A percentile compares a stretch with the other conserved stretches of the same genome.
Evolutionary conservation across 2,113 vertebrate species (phyloP).

Genomic region (Lagenorhynchus albirostris): DNA sequence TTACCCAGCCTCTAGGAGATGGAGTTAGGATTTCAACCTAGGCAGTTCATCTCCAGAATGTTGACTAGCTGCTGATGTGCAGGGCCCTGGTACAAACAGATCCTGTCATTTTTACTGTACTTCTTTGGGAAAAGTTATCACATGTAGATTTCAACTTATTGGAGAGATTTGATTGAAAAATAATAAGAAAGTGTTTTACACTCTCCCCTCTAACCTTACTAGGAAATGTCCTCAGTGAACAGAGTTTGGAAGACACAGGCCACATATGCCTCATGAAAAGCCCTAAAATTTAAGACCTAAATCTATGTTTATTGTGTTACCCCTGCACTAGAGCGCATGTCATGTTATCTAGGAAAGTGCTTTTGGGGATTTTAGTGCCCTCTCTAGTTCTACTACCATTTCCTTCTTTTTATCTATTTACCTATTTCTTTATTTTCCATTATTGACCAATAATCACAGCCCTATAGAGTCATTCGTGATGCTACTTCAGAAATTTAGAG

Average conservation of each 20-base stretch:
- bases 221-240: neutral
- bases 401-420: neutral
- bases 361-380: neutral
- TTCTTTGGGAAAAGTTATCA: neutral
- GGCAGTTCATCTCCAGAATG: neutral
- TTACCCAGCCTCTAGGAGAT: neutral
- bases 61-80: neutral
- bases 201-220: neutral
- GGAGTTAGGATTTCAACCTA: neutral
- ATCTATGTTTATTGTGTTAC: neutral
- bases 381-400: neutral
- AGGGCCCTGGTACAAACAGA: neutral
- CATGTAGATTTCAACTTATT: neutral
- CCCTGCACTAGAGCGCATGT: neutral
- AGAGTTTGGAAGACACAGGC: neutral
- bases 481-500: neutral
- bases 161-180: neutral
- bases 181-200: neutral
- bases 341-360: neutral
- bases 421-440: neutral
- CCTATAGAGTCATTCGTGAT: neutral
- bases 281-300: constrained; percentile 5
- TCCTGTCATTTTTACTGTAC: neutral
- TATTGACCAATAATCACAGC: neutral
- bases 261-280: neutral